Percentiles rank a stretch among this genome's conserved stretches.
These are phyloP conservation scores for Macropodus opercularis DNA, from an alignment of 2,797 vertebrate genomes.

Conservation along the genomic window DNA sequence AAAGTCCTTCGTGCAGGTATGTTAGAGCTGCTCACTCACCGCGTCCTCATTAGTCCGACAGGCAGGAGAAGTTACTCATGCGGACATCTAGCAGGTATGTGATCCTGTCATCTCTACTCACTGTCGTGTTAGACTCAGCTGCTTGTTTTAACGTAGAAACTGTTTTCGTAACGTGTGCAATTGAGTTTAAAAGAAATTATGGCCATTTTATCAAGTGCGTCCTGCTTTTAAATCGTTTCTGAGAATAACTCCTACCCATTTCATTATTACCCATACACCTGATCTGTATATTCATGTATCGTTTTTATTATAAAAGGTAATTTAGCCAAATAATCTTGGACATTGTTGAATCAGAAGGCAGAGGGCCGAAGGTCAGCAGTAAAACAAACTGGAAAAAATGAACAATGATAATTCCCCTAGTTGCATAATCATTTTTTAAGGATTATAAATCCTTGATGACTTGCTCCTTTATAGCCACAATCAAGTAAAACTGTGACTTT, in stretches of 20 bases:
- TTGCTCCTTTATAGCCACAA: constrained; percentile 26
- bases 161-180: too few relatives aligned
- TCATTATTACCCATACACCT: too few relatives aligned
- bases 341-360: not conserved
- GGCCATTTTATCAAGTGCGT: too few relatives aligned
- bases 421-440: constrained; percentile 10
- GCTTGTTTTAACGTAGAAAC: too few relatives aligned
- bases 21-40: not conserved
- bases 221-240: not conserved
- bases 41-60: not conserved
- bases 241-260: too few relatives aligned
- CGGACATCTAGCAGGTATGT: constrained; percentile 28
- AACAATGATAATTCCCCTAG: not conserved
- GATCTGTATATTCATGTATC: too few relatives aligned
- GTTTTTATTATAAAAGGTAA: not conserved
- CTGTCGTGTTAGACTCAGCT: not conserved
- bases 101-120: not conserved
- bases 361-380: not conserved
- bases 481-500: constrained; percentile 4
- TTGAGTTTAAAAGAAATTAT: not conserved
- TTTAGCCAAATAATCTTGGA: not conserved
- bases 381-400: not conserved
- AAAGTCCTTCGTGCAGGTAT: constrained; percentile 53
- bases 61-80: not conserved
- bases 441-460: constrained; percentile 5